phyloP scores from a whole-genome alignment of 92 coral and sea anemone genomes.

The Parazoanthus darwini region DNA sequence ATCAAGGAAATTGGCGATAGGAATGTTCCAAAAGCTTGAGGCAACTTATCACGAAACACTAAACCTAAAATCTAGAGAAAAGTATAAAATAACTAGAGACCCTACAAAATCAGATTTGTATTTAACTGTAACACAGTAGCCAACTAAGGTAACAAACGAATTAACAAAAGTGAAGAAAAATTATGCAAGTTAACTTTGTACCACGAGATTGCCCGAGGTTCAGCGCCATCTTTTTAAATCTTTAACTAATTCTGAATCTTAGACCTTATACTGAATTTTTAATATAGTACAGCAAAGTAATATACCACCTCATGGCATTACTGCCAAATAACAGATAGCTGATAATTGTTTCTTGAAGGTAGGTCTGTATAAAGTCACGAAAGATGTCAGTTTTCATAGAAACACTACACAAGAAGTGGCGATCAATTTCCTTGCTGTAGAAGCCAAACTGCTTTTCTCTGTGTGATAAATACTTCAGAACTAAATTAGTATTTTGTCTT shows the following conservation, averaged over 20 bases:
- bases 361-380: background rate
- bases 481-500: too few species aligned
- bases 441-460: too few species aligned
- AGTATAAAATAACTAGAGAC: background rate
- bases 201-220: background rate
- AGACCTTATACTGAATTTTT: background rate
- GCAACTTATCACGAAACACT: slow-evolving; percentile 6
- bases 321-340: background rate
- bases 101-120: background rate
- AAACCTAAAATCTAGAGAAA: background rate
- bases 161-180: too few species aligned
- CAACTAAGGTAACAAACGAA: background rate
- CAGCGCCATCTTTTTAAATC: background rate
- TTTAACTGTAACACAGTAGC: background rate
- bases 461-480: too few species aligned
- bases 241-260: slow-evolving; percentile 8
- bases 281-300: background rate
- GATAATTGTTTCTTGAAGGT: slow-evolving; percentile 1
- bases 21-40: slow-evolving; percentile 13
- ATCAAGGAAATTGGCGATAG: slow-evolving; percentile 16
- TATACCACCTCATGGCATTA: background rate
- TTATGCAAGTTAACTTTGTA: too few species aligned
- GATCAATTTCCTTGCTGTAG: too few species aligned
- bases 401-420: too few species aligned
- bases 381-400: background rate